Evolutionary conservation across 2,888 invertebrate genomes (phyloP), one percentile per base, ranked within the genome.

Genomic region (Acrobasis suavella): DNA sequence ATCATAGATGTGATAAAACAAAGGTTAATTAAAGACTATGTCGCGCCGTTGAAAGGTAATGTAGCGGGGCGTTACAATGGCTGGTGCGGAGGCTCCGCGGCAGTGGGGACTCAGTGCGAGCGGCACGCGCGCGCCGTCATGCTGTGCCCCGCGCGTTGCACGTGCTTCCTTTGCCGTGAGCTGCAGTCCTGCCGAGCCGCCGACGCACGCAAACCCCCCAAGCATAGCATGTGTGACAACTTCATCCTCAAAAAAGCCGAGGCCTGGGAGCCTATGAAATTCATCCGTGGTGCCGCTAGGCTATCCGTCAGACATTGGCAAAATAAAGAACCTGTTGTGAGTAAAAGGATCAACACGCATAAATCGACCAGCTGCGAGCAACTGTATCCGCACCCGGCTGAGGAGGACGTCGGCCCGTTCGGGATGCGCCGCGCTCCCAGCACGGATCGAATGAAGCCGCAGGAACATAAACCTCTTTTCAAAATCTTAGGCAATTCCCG

Each of bases 141-240:
- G 95, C 94, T 93, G 91, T 96, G 96, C 90, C 93, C 94, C 76
- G 93, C 94, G 92, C 94, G 95, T 75, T 96, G 96, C 86, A 93
- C 93, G 74, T 96, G 96, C 87, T 94, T 95, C 79, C 92, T 96
- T 78, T 96, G 96, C 83, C 94, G 95, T 70, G 96, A 96, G 83
- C 86, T 96, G 74, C 94, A 93, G 74, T 94, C 94, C 72, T 95
- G 93, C 80, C 94, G 93, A 69, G 93, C 93, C 68, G 90, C 91
- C 15, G 91, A 91, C 71, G 84, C 89, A 59, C 82, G 89, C 69
- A 91, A 88, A 81, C 90, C 87, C 58, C 89, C 82, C 69, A 78
- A 56, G 22, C 56, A 78, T 72, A 88, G 84, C 80, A 89, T 88
- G 87, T 82, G 89, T 68, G 91, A 91, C 73, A 92, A 93, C 73